A percentile compares a stretch with the other conserved stretches of the same genome.
phyloP scores from a whole-genome alignment of 2,113 vertebrate species.

The Ornithorhynchus anatinus region DNA sequence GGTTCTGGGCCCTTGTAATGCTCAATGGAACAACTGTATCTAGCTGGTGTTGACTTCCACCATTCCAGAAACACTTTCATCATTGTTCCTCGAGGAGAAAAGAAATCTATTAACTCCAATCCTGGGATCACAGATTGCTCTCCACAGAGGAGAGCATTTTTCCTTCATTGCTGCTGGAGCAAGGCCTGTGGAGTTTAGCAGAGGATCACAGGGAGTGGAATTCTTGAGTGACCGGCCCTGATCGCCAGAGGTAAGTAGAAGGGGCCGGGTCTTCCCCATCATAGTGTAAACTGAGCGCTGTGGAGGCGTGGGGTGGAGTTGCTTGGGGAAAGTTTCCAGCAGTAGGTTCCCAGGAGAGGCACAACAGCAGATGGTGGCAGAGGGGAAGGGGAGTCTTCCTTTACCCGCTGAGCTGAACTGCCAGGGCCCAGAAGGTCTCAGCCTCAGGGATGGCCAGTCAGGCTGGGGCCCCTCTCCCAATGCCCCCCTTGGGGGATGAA shows the following conservation, averaged over 20 bases:
- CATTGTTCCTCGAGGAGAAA: not conserved
- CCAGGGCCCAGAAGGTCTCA: no score
- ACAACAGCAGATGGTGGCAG: no score
- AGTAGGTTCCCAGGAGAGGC: no score
- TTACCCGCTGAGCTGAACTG: no score
- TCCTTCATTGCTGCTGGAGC: not conserved
- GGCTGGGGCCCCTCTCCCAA: no score
- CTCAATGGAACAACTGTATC: not conserved
- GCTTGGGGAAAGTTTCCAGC: no score
- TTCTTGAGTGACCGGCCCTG: not conserved
- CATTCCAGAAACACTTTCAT: not conserved
- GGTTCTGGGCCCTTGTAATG: not conserved
- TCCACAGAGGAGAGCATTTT: not conserved
- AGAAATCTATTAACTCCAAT: not conserved
- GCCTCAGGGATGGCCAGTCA: no score
- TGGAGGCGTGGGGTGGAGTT: not conserved
- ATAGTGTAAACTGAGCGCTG: not conserved
- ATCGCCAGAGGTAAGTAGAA: not conserved
- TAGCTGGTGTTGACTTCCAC: not conserved
- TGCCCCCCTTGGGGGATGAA: no score
- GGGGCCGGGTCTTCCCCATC: not conserved
- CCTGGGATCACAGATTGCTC: not conserved
- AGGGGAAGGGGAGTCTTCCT: no score
- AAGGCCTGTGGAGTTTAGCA: not conserved
- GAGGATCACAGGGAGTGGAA: not conserved